phyloP scores from a whole-genome alignment of 2,113 vertebrate genomes.

The Gambusia holbrooki region DNA sequence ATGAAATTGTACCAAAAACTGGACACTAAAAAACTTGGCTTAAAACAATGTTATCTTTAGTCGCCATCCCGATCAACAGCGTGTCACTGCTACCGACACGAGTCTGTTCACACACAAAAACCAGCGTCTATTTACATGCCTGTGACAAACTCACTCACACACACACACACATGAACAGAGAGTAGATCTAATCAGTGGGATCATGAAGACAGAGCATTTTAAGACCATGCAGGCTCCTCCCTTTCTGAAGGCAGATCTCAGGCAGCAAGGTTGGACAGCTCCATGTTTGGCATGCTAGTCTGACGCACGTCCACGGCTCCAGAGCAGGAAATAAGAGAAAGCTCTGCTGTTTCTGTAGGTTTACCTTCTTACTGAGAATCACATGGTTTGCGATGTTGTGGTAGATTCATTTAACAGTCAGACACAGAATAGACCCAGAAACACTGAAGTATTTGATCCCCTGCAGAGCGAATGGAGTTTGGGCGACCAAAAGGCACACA shows the following conservation, averaged over 20 bases:
- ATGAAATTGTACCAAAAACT: conserved; percentile 77
- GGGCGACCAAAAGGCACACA: too few species aligned
- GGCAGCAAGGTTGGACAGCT: conserved; percentile 69
- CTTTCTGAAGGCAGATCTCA: conserved; percentile 58
- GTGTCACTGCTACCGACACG: conserved; percentile 39
- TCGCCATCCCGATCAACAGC: conserved; percentile 40
- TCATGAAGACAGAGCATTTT: conserved; percentile 67
- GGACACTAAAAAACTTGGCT: conserved; percentile 72
- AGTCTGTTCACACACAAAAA: conserved; percentile 17
- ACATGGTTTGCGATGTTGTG: too few species aligned
- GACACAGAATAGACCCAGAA: too few species aligned
- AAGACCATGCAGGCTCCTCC: conserved; percentile 72
- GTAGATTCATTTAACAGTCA: too few species aligned
- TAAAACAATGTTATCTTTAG: conserved; percentile 69
- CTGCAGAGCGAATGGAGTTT: too few species aligned
- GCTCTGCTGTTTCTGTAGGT: too few species aligned
- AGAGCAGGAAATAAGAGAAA: neutral
- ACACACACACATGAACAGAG: conserved; percentile 24
- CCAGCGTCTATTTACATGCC: conserved; percentile 7
- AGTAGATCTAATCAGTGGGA: conserved; percentile 55
- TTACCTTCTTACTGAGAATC: too few species aligned
- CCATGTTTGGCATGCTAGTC: conserved; percentile 71
- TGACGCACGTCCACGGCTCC: conserved; percentile 61
- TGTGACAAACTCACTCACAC: conserved; percentile 25
- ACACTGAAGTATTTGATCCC: too few species aligned